These are phyloP conservation scores for Lottia scabra DNA, from an alignment of 2,888 invertebrate species.

Conservation along the genomic window DNA sequence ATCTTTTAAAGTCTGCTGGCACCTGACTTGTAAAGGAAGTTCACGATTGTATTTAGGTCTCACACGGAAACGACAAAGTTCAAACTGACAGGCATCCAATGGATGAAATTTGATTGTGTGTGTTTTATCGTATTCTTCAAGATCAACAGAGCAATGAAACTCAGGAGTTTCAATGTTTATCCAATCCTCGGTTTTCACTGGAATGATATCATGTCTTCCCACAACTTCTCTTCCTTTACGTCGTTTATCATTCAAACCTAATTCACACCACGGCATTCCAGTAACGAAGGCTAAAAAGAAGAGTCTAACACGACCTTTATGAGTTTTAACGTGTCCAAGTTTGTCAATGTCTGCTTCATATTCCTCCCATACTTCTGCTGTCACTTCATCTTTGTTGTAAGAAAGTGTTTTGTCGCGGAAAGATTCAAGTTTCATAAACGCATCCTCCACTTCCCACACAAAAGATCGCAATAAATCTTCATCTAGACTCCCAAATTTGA, in stretches of 20 bases:
- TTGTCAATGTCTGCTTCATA: slow-evolving; percentile 66
- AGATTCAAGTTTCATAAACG: slow-evolving; percentile 73
- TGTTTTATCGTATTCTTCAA: slow-evolving; percentile 83
- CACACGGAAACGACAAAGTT: slow-evolving; percentile 93
- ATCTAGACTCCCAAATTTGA: slow-evolving; percentile 92
- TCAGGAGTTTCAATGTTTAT: slow-evolving; percentile 94
- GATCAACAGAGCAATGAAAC: slow-evolving; percentile 94
- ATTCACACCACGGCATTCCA: slow-evolving; percentile 92
- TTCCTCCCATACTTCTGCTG: slow-evolving; percentile 68
- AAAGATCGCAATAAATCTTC: slow-evolving; percentile 93
- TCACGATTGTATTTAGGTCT: slow-evolving; percentile 82
- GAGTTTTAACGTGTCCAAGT: slow-evolving; percentile 70
- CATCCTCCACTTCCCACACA: slow-evolving; percentile 91
- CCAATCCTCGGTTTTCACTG: slow-evolving; percentile 94
- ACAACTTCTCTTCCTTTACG: slow-evolving; percentile 99
- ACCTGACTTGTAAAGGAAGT: slow-evolving; percentile 93
- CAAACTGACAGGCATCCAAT: slow-evolving; percentile 97
- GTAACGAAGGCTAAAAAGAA: slow-evolving; percentile 97
- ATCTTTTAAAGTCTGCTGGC: slow-evolving; percentile 75
- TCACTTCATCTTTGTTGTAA: slow-evolving; percentile 69
- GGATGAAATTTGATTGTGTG: slow-evolving; percentile 76
- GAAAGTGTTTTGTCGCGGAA: slow-evolving; percentile 63
- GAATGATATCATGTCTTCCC: slow-evolving; percentile 98
- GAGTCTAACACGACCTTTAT: slow-evolving; percentile 93
- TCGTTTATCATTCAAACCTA: slow-evolving; percentile 96